Conservation (phyloP, 2,797 vertebrate genomes). For the Merluccius polli region DNA sequence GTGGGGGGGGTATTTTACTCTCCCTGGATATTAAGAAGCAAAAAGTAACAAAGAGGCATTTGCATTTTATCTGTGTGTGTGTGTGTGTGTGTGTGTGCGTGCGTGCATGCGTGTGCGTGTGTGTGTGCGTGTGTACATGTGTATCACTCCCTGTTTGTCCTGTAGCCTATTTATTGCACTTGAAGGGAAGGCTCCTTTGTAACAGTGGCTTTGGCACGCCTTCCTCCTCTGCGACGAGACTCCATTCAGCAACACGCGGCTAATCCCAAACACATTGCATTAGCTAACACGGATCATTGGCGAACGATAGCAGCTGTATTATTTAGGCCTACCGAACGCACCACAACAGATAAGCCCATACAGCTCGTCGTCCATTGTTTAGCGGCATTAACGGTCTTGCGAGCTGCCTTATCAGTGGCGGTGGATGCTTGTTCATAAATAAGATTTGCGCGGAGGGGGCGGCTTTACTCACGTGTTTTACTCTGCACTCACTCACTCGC, state of each 20-base stretch:
- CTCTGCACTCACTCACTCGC: constrained; percentile 37
- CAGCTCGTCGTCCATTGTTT: constrained; percentile 73
- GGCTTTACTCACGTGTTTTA: constrained; percentile 37
- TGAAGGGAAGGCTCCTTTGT: constrained; percentile 61
- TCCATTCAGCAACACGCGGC: constrained; percentile 57
- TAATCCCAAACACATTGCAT: constrained; percentile 65
- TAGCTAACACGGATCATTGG: constrained; percentile 54
- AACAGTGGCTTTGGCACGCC: constrained; percentile 55
- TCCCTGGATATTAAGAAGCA: too few relatives aligned
- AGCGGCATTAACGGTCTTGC: constrained; percentile 46
- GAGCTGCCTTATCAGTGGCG: constrained; percentile 52
- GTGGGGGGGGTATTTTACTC: too few relatives aligned
- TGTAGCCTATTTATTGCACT: constrained; percentile 51
- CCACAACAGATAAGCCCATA: constrained; percentile 72
- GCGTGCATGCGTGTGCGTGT: constrained; percentile 18
- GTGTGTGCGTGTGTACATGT: background rate
- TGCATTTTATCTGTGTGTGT: constrained; percentile 52
- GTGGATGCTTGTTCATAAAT: constrained; percentile 54
- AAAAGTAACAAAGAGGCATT: too few relatives aligned
- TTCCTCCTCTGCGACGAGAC: constrained; percentile 55
- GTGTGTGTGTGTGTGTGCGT: constrained; percentile 51
- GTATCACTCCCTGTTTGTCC: constrained; percentile 30
- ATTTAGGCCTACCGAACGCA: constrained; percentile 63
- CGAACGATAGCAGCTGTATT: constrained; percentile 69
- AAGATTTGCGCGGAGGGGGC: constrained; percentile 44